phyloP scores from a whole-genome alignment of 2,113 vertebrate genomes.

The Microtus montanus region DNA sequence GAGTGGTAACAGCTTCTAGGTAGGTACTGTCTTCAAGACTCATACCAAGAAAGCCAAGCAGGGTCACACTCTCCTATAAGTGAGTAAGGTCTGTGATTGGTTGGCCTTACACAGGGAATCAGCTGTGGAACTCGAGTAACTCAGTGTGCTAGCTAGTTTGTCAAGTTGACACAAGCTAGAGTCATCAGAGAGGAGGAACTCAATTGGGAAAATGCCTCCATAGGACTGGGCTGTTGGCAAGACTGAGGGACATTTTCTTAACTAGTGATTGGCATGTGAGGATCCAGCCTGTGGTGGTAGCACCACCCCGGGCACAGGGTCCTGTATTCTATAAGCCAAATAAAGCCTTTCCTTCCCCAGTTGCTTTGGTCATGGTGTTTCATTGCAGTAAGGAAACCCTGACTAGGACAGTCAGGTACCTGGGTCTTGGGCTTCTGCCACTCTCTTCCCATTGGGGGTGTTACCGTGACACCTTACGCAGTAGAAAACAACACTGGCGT shows the following conservation, averaged over 20 bases:
- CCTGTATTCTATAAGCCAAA: neutral
- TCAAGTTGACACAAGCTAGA: neutral
- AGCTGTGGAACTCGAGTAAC: neutral
- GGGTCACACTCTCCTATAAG: neutral
- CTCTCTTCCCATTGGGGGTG: neutral
- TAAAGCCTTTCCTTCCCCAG: neutral
- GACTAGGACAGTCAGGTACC: neutral
- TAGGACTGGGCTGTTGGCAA: neutral
- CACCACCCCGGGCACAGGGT: neutral
- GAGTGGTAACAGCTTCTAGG: neutral
- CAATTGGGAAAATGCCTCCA: neutral
- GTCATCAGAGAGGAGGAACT: neutral
- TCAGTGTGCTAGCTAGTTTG: neutral
- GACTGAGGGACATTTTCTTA: neutral
- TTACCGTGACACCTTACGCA: neutral
- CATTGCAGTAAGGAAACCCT: neutral
- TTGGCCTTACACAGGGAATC: neutral
- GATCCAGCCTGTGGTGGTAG: neutral
- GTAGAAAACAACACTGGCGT: neutral
- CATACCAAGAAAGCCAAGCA: neutral
- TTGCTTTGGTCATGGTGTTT: neutral
- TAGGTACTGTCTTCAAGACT: neutral
- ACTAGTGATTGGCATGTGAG: neutral
- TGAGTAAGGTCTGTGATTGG: neutral
- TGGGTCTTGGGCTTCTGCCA: neutral